phyloP scores from a whole-genome alignment of 2,113 vertebrate species.

The Electrona antarctica region DNA sequence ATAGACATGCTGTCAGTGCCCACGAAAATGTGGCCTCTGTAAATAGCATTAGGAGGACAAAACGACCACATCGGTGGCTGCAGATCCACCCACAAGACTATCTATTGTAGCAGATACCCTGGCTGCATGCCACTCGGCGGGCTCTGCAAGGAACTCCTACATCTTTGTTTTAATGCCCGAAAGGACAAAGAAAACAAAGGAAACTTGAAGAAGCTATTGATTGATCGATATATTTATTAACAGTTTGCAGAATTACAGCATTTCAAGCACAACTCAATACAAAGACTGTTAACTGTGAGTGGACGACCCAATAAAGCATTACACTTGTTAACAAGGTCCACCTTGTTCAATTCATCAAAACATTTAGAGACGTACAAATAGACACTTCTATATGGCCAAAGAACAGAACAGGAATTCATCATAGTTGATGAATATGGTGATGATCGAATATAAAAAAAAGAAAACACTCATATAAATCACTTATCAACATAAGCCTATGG shows the following conservation, averaged over 20 bases:
- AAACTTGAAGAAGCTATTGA: slow-evolving; percentile 2
- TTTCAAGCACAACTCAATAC: no score
- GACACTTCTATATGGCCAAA: no score
- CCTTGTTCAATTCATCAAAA: no score
- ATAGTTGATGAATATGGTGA: no score
- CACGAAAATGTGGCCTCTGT: slow-evolving; percentile 72
- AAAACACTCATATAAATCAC: background rate
- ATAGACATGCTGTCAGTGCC: slow-evolving; percentile 69
- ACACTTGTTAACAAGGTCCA: no score
- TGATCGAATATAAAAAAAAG: slow-evolving; percentile 3
- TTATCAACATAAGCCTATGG: background rate
- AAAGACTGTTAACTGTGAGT: no score
- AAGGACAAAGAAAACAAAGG: slow-evolving; percentile 15
- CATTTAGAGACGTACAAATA: no score
- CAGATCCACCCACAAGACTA: slow-evolving; percentile 65
- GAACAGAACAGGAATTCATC: no score
- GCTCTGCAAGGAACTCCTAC: slow-evolving; percentile 36
- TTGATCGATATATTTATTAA: no score
- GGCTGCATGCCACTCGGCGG: slow-evolving; percentile 34
- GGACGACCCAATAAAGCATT: no score
- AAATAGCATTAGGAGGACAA: slow-evolving; percentile 75
- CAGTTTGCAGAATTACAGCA: no score
- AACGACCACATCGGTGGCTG: slow-evolving; percentile 67
- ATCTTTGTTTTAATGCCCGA: slow-evolving; percentile 20
- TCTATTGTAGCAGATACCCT: slow-evolving; percentile 9